A percentile compares a stretch with the other conserved stretches of the same genome.
Evolutionary conservation across 2,113 vertebrate species (phyloP).

Genomic region (Oryzias melastigma): DNA sequence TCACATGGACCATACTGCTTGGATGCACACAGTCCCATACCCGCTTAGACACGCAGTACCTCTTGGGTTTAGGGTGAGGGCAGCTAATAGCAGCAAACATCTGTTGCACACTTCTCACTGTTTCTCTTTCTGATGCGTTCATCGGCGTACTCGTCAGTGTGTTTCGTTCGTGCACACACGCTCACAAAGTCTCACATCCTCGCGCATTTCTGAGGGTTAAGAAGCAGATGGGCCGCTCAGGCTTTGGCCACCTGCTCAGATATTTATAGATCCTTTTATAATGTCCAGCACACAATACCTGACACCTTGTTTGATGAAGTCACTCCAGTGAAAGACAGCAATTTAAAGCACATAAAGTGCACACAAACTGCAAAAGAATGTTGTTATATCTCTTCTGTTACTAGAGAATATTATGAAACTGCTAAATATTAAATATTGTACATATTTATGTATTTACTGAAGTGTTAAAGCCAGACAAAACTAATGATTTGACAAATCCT

Average conservation of each 20-base stretch:
- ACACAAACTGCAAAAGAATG: neutral
- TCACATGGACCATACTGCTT: constrained; percentile 61
- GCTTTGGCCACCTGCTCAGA: constrained; percentile 67
- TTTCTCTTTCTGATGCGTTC: neutral
- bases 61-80: constrained; percentile 41
- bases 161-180: neutral
- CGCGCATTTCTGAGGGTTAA: constrained; percentile 38
- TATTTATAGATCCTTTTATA: constrained; percentile 68
- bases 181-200: constrained; percentile 7
- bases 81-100: constrained; percentile 38
- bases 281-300: constrained; percentile 20
- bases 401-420: neutral
- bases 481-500: neutral
- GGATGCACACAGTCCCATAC: constrained; percentile 6
- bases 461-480: neutral
- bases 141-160: neutral
- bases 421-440: neutral
- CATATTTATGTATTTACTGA: neutral
- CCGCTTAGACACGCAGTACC: constrained; percentile 17
- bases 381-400: neutral
- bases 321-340: constrained; percentile 5
- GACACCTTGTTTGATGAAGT: constrained; percentile 31
- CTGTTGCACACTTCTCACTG: constrained; percentile 19
- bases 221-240: constrained; percentile 69
- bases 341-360: constrained; percentile 2